Conservation (phyloP, 1,140 invertebrate species). For the Cotesia chilonis region DNA sequence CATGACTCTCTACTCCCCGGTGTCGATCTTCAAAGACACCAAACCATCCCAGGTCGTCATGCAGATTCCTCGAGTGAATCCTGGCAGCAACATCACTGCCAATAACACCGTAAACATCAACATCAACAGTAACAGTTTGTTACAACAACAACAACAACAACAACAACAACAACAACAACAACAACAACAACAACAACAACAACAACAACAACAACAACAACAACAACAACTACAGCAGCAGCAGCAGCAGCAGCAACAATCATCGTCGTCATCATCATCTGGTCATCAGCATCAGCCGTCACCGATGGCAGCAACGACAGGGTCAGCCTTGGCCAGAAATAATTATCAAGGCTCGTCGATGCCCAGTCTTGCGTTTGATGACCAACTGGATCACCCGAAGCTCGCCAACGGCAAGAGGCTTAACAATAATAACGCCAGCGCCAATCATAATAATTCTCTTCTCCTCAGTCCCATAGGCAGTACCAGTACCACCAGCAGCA, state of each 20-base stretch:
- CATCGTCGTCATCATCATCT: constrained; percentile 7
- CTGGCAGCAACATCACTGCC: constrained; percentile 41
- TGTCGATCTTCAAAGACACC: constrained; percentile 49
- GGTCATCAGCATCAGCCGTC: constrained; percentile 31
- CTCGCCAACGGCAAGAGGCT: constrained; percentile 56
- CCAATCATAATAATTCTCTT: not conserved
- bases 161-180: no score
- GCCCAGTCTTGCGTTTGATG: constrained; percentile 48
- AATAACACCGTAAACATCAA: no score
- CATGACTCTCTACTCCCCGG: constrained; percentile 51
- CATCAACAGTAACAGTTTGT: constrained; percentile 27
- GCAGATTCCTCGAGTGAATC: constrained; percentile 45
- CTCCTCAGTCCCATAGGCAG: constrained; percentile 42
- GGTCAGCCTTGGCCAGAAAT: constrained; percentile 34
- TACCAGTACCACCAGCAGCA: no score
- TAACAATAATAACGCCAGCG: constrained; percentile 42
- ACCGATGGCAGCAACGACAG: no score
- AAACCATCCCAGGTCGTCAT: constrained; percentile 50
- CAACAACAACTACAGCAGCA: no score
- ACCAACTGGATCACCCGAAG: constrained; percentile 43
- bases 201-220: constrained; percentile 29
- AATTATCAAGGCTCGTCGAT: constrained; percentile 47
- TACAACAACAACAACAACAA: constrained; percentile 41
- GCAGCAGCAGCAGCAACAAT: no score
- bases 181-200: constrained; percentile 32